phyloP scores from a whole-genome alignment of 1,140 invertebrate species.

The Panagrolaimus sp. region DNA sequence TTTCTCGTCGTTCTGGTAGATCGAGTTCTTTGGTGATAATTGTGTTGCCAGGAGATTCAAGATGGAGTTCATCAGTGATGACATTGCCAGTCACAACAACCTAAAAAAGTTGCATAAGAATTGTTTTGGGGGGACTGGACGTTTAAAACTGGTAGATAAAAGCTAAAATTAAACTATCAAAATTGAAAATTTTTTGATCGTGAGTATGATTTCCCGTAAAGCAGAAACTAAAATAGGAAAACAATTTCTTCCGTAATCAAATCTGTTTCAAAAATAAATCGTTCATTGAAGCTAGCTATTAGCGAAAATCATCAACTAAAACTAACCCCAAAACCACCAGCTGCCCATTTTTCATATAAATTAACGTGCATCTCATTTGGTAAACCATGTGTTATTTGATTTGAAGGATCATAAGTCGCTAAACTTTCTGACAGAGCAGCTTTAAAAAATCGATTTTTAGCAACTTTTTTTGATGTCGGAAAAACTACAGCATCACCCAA shows the following conservation, averaged over 20 bases:
- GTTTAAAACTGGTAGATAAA: too few species aligned
- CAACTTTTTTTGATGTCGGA: conserved; percentile 10
- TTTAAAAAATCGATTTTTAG: conserved; percentile 11
- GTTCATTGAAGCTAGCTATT: too few species aligned
- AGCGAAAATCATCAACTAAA: too few species aligned
- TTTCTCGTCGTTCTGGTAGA: conserved; percentile 13
- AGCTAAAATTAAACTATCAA: too few species aligned
- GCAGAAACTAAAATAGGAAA: too few species aligned
- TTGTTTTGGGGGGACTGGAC: too few species aligned
- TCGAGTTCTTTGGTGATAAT: conserved; percentile 19
- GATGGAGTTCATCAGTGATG: conserved; percentile 30
- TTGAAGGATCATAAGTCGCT: conserved; percentile 20
- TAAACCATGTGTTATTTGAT: conserved; percentile 27
- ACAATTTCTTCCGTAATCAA: too few species aligned
- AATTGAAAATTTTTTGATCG: too few species aligned
- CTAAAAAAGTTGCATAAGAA: too few species aligned
- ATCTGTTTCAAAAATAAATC: too few species aligned
- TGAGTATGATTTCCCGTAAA: too few species aligned
- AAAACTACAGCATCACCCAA: conserved; percentile 18
- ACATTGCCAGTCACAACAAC: conserved; percentile 42
- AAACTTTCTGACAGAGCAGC: conserved; percentile 28
- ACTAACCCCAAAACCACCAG: conserved; percentile 40
- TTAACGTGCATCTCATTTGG: conserved; percentile 32
- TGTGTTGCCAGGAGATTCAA: conserved; percentile 24
- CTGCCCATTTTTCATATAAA: conserved; percentile 39